phyloP scores from a whole-genome alignment of 2,797 vertebrate genomes.

The Pipistrellus pygmaeus region DNA sequence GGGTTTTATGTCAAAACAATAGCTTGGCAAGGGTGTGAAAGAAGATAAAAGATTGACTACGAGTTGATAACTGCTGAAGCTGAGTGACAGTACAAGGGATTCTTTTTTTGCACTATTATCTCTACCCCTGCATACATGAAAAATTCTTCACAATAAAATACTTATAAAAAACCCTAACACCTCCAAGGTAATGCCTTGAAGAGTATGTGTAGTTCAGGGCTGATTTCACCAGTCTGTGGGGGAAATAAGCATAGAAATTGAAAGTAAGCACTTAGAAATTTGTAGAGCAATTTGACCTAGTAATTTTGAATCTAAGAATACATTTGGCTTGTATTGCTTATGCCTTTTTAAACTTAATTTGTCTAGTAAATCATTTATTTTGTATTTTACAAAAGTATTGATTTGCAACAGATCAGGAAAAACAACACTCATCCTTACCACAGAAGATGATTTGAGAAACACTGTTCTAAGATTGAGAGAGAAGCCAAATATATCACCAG shows the following conservation, averaged over 20 bases:
- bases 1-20: neutral
- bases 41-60: neutral
- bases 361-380: constrained; percentile 8
- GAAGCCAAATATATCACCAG: neutral
- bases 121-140: neutral
- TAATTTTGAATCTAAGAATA: neutral
- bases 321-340: neutral
- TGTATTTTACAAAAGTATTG: constrained; percentile 1
- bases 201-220: neutral
- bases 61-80: neutral
- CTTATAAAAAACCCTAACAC: neutral
- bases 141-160: neutral
- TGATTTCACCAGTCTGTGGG: neutral
- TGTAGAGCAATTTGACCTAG: neutral
- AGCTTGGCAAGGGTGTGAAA: neutral
- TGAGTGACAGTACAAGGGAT: neutral
- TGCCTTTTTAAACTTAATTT: neutral
- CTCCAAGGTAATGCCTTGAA: neutral
- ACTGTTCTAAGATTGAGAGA: neutral
- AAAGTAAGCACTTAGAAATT: neutral
- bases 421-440: neutral
- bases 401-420: neutral
- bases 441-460: neutral
- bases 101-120: neutral
- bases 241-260: neutral